Conservation (phyloP, 2,113 vertebrate genomes). For the Festucalex cinctus region DNA sequence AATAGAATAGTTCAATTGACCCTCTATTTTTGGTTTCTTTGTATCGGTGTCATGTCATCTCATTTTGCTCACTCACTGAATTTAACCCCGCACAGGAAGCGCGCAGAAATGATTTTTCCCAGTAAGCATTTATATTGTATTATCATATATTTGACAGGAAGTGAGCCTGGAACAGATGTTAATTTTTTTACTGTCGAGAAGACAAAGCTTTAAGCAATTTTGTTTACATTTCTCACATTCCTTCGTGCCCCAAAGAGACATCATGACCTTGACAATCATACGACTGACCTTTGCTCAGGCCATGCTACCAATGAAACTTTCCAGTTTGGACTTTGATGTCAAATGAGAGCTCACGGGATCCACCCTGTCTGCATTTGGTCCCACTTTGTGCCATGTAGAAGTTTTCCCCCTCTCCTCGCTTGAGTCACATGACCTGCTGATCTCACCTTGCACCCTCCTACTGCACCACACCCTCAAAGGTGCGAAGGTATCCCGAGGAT, state of each 20-base stretch:
- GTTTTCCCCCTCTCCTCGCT: neutral
- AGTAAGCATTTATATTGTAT: neutral
- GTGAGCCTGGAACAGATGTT: neutral
- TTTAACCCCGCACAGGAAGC: conserved; percentile 2
- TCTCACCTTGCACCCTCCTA: neutral
- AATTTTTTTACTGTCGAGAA: neutral
- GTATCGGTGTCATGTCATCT: neutral
- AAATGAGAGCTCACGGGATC: neutral
- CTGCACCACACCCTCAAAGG: neutral
- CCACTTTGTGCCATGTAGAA: conserved; percentile 2
- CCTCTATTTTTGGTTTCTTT: too few species aligned
- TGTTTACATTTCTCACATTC: neutral
- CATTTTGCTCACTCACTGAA: neutral
- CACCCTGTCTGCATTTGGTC: conserved; percentile 7
- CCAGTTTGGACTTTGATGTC: neutral
- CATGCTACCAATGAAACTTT: neutral
- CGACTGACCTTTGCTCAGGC: neutral
- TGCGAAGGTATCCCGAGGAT: neutral
- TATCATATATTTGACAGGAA: too few species aligned
- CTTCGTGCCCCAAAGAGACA: neutral
- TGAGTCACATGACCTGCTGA: conserved; percentile 5
- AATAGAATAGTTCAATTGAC: too few species aligned
- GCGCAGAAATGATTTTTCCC: neutral
- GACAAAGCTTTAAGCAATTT: neutral
- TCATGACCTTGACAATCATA: neutral